Conservation (phyloP, 2,113 vertebrate species). For the Carassius gibelio region DNA sequence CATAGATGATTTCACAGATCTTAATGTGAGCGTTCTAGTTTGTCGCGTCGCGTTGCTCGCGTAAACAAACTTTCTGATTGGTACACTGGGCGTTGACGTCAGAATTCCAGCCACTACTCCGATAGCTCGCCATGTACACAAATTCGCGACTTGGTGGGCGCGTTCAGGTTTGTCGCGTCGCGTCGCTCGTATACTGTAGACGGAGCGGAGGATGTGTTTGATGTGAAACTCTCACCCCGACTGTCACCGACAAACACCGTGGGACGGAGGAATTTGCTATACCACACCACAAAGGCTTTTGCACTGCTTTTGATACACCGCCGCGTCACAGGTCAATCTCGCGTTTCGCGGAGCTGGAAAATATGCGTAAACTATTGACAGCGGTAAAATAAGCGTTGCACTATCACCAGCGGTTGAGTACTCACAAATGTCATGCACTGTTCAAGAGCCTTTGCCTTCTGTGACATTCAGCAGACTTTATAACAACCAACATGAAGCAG, state of each 20-base stretch:
- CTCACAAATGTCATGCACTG: not conserved
- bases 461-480: not conserved
- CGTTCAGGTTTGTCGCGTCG: not conserved
- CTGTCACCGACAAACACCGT: constrained; percentile 31
- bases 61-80: constrained; percentile 22
- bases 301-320: not conserved
- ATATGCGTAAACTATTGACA: constrained; percentile 23
- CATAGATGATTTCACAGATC: not conserved
- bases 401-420: not conserved
- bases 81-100: not conserved
- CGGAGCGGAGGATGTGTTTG: not conserved
- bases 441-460: not conserved
- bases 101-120: not conserved
- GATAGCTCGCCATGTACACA: not conserved
- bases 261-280: not conserved
- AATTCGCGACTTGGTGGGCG: not conserved
- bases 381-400: not conserved
- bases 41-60: not conserved
- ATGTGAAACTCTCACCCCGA: not conserved
- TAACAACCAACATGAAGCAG: not conserved
- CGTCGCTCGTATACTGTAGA: not conserved
- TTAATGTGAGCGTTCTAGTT: not conserved
- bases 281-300: constrained; percentile 3
- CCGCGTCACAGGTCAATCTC: not conserved
- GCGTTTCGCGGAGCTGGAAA: constrained; percentile 16